Conservation (phyloP, 2,113 vertebrate genomes). For the Hippocampus mohnikei region DNA sequence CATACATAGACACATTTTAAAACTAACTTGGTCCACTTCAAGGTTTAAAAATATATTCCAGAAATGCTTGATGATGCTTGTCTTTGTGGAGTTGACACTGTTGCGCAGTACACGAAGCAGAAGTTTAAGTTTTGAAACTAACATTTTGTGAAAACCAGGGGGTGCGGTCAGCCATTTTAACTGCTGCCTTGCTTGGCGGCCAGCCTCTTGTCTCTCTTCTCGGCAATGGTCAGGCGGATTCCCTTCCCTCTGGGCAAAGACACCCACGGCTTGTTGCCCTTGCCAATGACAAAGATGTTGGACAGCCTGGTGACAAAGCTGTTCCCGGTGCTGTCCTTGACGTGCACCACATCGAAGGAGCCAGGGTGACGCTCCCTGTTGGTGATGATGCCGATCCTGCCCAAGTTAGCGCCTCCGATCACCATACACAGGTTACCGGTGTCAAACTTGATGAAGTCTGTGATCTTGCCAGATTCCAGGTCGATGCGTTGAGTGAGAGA, state of each 20-base stretch:
- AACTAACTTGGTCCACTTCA: no score
- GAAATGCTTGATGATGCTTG: no score
- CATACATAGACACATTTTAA: no score
- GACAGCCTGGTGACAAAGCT: conserved; percentile 94
- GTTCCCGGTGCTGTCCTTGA: conserved; percentile 93
- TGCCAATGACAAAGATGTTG: conserved; percentile 97
- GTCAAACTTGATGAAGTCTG: conserved; percentile 98
- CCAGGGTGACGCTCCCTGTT: conserved; percentile 96
- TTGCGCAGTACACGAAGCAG: no score
- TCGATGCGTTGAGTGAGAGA: no score
- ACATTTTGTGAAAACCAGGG: conserved; percentile 59
- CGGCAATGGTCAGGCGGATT: conserved; percentile 94
- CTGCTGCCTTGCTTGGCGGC: conserved; percentile 91
- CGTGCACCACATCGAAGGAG: conserved; percentile 95
- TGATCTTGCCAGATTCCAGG: conserved; percentile 94
- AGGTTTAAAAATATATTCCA: no score
- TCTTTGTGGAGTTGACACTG: no score
- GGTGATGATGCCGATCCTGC: conserved; percentile 93
- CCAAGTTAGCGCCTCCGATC: conserved; percentile 95
- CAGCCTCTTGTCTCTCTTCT: conserved; percentile 96
- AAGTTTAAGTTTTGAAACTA: conserved; percentile 74
- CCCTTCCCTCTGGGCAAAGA: conserved; percentile 95
- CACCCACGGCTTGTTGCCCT: conserved; percentile 97
- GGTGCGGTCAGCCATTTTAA: conserved; percentile 56
- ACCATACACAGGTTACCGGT: conserved; percentile 98